These are phyloP conservation scores for Tenebrosternarchus preto DNA, from an alignment of 2,113 vertebrate species.

Conservation along the genomic window DNA sequence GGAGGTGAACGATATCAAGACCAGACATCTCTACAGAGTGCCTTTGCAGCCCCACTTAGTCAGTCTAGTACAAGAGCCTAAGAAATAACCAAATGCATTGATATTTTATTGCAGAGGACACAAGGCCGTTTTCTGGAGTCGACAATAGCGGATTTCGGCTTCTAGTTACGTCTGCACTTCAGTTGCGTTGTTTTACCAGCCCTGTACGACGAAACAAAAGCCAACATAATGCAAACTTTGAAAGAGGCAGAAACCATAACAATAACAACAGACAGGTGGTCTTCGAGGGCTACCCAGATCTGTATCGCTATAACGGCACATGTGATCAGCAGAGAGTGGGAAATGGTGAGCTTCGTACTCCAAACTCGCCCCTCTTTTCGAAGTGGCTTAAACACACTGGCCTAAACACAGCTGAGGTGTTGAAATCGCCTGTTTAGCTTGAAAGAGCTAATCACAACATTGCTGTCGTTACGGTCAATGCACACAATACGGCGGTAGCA, in stretches of 20 bases:
- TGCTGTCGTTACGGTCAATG: constrained; percentile 18
- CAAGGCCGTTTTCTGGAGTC: no score
- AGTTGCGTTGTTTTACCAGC: not conserved
- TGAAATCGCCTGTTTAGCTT: constrained; percentile 27
- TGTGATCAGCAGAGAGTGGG: constrained; percentile 11
- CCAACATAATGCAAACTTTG: not conserved
- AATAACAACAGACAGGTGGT: constrained; percentile 28
- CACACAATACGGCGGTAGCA: constrained; percentile 8
- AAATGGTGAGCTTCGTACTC: constrained; percentile 23
- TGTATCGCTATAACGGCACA: constrained; percentile 25
- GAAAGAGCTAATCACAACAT: not conserved
- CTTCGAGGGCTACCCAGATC: constrained; percentile 10
- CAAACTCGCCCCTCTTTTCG: constrained; percentile 9
- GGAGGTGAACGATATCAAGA: no score
- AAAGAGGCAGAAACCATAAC: constrained; percentile 10
- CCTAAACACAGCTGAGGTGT: constrained; percentile 23
- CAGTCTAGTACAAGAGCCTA: no score
- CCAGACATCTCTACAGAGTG: no score
- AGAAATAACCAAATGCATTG: no score
- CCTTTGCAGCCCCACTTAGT: no score
- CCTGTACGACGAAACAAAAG: constrained; percentile 20
- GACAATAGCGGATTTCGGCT: no score
- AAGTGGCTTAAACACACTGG: constrained; percentile 22
- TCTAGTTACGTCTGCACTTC: constrained; percentile 27
- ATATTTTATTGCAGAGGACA: no score